A percentile compares a stretch with the other conserved stretches of the same genome.
phyloP scores from a whole-genome alignment of 2,113 vertebrate genomes.

The Eulemur rufifrons region DNA sequence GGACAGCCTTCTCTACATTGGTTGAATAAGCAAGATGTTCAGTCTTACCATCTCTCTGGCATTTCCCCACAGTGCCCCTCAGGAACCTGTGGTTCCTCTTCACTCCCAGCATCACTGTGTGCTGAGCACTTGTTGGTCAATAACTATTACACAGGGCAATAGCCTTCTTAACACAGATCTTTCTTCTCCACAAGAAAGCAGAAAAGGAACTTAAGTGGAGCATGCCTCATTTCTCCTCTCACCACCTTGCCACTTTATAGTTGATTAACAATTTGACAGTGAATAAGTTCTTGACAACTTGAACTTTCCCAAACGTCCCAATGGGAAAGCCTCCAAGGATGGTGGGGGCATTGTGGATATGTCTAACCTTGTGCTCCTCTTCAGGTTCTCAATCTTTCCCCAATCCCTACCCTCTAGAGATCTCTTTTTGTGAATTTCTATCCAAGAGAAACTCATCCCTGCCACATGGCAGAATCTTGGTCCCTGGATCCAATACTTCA shows the following conservation, averaged over 20 bases:
- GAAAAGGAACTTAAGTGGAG: neutral
- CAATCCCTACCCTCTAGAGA: accelerated
- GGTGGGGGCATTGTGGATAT: accelerated
- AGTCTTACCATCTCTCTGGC: neutral
- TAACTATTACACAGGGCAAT: neutral
- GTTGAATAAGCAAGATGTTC: neutral
- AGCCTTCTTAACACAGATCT: neutral
- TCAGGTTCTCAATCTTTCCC: neutral
- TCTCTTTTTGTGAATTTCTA: neutral
- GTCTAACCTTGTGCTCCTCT: neutral
- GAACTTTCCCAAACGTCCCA: neutral
- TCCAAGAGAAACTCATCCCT: neutral
- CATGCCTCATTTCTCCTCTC: neutral
- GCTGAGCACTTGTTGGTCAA: neutral
- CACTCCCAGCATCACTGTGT: neutral
- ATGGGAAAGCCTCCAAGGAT: neutral
- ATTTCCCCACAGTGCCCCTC: neutral
- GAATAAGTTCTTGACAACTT: neutral
- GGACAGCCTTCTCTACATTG: neutral
- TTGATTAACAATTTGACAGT: neutral
- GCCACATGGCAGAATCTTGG: neutral
- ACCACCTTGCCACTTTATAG: neutral
- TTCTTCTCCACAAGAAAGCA: neutral
- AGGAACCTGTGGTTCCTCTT: no score
- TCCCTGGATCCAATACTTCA: neutral